Conservation (phyloP, 2,888 invertebrate species). For the Athalia circularis region DNA sequence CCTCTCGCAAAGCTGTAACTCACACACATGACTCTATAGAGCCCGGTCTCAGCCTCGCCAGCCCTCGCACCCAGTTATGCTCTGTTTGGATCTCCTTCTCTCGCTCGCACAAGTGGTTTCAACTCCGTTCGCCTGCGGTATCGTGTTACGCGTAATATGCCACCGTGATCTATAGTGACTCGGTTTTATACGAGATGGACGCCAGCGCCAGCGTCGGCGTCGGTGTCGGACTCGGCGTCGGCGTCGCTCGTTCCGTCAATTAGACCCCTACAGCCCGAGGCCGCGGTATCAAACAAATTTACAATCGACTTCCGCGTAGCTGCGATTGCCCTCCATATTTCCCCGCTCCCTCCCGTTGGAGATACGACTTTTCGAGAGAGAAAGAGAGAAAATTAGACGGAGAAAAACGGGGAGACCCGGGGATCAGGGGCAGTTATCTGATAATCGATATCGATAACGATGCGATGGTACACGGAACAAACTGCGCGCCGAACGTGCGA, state of each 20-base stretch:
- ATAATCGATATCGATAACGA: no score
- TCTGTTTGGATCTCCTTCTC: conserved; percentile 51
- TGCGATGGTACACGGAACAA: no score
- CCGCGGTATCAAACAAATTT: conserved; percentile 20
- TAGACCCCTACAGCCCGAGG: conserved; percentile 20
- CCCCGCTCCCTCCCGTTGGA: background rate
- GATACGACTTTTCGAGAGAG: background rate
- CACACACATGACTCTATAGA: conserved; percentile 39
- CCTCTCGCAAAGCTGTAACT: conserved; percentile 11
- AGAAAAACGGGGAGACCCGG: no score
- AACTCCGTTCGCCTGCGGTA: conserved; percentile 65
- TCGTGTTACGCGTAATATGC: conserved; percentile 70
- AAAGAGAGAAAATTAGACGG: background rate
- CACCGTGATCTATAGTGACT: conserved; percentile 58
- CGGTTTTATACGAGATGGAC: conserved; percentile 44
- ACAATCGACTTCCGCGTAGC: conserved; percentile 26
- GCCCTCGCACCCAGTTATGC: conserved; percentile 26
- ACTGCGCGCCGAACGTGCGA: no score
- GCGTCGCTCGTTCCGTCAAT: conserved; percentile 41
- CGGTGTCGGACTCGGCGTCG: conserved; percentile 17
- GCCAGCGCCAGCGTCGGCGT: conserved; percentile 17
- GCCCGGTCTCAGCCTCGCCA: conserved; percentile 45
- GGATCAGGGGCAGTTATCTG: no score
- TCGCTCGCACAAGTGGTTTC: conserved; percentile 63
- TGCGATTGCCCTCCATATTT: background rate